Evolutionary conservation across 2,797 vertebrate genomes (phyloP).

Genomic region (Ibycter americanus): DNA sequence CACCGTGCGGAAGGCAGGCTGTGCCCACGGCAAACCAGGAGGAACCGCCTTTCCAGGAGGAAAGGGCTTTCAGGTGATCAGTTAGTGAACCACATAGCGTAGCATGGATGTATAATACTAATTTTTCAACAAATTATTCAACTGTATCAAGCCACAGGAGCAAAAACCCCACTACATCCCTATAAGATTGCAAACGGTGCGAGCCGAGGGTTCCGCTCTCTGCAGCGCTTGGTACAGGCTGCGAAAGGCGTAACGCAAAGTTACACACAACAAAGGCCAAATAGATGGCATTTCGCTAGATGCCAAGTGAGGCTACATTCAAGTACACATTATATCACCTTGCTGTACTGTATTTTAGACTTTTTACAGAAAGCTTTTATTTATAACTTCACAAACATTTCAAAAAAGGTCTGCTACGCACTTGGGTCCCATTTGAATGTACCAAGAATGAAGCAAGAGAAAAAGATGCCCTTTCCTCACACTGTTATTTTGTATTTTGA

Average conservation of each 20-base stretch:
- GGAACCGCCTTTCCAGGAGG: no score
- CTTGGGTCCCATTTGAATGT: neutral
- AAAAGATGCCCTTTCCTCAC: neutral
- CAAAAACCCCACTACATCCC: fast-evolving
- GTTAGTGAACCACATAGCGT: fast-evolving
- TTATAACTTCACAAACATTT: neutral
- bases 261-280: neutral
- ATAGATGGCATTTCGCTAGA: neutral
- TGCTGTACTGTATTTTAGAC: neutral
- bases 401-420: fast-evolving
- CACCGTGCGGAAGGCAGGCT: neutral
- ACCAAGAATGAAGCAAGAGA: neutral
- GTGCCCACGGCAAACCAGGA: neutral
- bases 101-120: neutral
- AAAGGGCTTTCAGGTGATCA: neutral
- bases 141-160: neutral
- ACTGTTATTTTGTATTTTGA: neutral
- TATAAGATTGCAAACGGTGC: fast-evolving
- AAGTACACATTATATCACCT: neutral
- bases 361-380: neutral
- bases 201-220: neutral
- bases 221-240: fast-evolving
- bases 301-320: no score
- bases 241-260: fast-evolving
- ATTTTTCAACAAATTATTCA: neutral